A percentile compares a stretch with the other conserved stretches of the same genome.
These are phyloP conservation scores for Drosophila affinis DNA, from an alignment of 2,888 invertebrate species.

Conservation along the genomic window DNA sequence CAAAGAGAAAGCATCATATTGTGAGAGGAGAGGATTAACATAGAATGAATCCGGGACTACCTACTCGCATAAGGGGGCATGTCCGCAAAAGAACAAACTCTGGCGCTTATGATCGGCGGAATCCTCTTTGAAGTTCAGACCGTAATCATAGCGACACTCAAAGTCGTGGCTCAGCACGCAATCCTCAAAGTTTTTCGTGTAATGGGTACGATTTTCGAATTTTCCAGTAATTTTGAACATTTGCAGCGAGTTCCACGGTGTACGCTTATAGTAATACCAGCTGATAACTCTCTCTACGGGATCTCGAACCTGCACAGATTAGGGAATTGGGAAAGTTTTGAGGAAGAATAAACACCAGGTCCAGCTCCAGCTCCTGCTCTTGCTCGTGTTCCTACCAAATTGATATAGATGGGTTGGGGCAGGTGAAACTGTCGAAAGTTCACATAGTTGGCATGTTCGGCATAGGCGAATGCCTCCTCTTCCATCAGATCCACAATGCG, in stretches of 20 bases:
- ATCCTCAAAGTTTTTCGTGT: constrained; percentile 93
- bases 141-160: constrained; percentile 91
- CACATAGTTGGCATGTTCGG: constrained; percentile 94
- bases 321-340: neutral
- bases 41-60: constrained; percentile 72
- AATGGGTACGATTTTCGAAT: constrained; percentile 84
- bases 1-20: neutral
- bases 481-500: constrained; percentile 88
- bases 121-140: constrained; percentile 89
- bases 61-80: constrained; percentile 90
- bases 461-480: constrained; percentile 86
- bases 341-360: too few species aligned
- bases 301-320: constrained; percentile 87
- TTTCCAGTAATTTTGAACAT: constrained; percentile 54
- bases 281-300: constrained; percentile 94
- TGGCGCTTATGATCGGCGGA: constrained; percentile 92
- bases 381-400: constrained; percentile 84
- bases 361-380: too few species aligned
- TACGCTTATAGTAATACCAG: constrained; percentile 95
- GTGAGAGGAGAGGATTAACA: neutral
- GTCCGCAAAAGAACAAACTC: constrained; percentile 94
- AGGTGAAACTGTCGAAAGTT: constrained; percentile 91
- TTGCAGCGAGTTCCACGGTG: constrained; percentile 87
- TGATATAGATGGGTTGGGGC: constrained; percentile 93
- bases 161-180: constrained; percentile 91